These are phyloP conservation scores for Sinotaia quadrata DNA, from an alignment of 2,888 invertebrate genomes.

Conservation along the genomic window DNA sequence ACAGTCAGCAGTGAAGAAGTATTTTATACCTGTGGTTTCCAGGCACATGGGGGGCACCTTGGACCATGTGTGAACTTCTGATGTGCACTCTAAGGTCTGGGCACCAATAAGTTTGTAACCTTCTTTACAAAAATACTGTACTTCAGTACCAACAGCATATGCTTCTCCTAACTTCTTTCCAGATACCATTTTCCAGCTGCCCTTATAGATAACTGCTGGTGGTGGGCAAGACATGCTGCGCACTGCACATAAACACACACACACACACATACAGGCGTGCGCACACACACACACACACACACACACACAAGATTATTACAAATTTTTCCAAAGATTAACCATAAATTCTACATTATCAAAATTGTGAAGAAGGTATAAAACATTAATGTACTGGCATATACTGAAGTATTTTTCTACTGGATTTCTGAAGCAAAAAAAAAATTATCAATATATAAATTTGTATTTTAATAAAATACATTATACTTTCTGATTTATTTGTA, in stretches of 20 bases:
- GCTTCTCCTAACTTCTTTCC: conserved; percentile 27
- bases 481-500: too few relatives aligned
- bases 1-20: neutral
- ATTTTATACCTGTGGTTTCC: conserved; percentile 31
- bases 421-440: too few relatives aligned
- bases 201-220: conserved; percentile 48
- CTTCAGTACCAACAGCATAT: conserved; percentile 68
- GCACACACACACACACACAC: too few relatives aligned
- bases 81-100: conserved; percentile 81
- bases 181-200: conserved; percentile 41
- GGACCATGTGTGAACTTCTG: conserved; percentile 38
- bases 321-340: too few relatives aligned
- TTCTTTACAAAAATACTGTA: conserved; percentile 84
- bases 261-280: too few relatives aligned
- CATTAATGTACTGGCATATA: too few relatives aligned
- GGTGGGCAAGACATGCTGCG: conserved; percentile 13
- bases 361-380: too few relatives aligned
- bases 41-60: conserved; percentile 39
- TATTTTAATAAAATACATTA: too few relatives aligned
- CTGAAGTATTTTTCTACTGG: too few relatives aligned
- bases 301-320: too few relatives aligned
- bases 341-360: too few relatives aligned
- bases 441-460: too few relatives aligned
- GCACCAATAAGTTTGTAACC: conserved; percentile 86
- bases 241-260: neutral